Conservation (phyloP, 2,797 vertebrate species). For the Schizopygopsis malacanthus region DNA sequence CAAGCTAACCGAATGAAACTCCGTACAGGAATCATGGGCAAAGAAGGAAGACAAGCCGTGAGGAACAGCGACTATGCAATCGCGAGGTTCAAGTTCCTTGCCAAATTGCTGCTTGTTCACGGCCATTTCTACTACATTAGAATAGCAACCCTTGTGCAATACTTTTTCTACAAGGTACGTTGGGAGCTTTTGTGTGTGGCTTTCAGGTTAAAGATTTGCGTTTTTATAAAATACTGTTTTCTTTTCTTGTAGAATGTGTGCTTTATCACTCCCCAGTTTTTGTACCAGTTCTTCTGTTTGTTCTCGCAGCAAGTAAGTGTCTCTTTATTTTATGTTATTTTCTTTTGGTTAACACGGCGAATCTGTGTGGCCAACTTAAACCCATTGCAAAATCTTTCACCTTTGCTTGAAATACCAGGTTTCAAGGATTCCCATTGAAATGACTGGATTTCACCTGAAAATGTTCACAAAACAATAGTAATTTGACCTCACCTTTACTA, state of each 20-base stretch:
- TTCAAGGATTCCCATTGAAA: not conserved
- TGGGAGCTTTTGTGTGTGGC: not conserved
- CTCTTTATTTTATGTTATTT: not conserved
- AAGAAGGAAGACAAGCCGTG: slow-evolving; percentile 98
- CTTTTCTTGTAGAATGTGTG: slow-evolving; percentile 96
- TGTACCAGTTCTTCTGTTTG: slow-evolving; percentile 99
- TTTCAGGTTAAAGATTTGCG: slow-evolving; percentile 18
- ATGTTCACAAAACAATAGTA: not conserved
- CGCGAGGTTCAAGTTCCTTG: slow-evolving; percentile 95
- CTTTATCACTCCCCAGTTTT: slow-evolving; percentile 99
- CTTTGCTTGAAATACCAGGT: not conserved
- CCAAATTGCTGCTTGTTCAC: slow-evolving; percentile 97
- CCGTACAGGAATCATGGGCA: slow-evolving; percentile 94
- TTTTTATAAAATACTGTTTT: slow-evolving; percentile 62
- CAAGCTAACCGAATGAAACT: slow-evolving; percentile 15
- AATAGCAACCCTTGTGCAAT: slow-evolving; percentile 99
- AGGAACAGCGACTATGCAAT: slow-evolving; percentile 99
- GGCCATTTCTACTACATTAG: slow-evolving; percentile 99
- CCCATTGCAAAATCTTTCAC: not conserved
- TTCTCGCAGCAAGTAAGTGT: slow-evolving; percentile 99
- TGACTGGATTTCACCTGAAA: not conserved
- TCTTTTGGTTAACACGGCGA: not conserved
- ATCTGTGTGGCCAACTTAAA: not conserved
- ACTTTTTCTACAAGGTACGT: slow-evolving; percentile 99
- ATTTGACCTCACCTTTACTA: not conserved